A percentile compares a stretch with the other conserved stretches of the same genome.
These are phyloP conservation scores for Drosophila falleni DNA, from an alignment of 2,888 invertebrate genomes.

Conservation along the genomic window DNA sequence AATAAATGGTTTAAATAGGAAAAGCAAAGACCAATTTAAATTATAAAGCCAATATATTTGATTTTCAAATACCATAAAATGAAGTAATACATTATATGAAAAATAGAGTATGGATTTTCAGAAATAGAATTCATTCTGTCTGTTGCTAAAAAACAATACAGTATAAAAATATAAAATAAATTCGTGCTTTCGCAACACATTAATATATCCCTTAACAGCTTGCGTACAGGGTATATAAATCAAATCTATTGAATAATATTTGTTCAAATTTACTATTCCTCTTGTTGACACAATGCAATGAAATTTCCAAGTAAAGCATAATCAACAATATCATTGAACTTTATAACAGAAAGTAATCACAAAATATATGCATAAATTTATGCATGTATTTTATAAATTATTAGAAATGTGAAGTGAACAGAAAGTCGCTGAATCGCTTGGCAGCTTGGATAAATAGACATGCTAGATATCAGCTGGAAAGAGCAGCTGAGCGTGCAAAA, in stretches of 20 bases:
- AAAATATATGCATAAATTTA: neutral
- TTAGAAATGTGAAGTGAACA: conserved; percentile 6
- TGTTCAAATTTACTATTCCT: conserved; percentile 2
- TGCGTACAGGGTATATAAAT: conserved; percentile 5
- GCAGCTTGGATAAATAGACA: conserved; percentile 10
- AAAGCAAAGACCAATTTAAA: neutral
- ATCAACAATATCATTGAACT: conserved; percentile 12
- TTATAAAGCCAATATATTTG: neutral
- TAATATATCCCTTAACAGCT: neutral
- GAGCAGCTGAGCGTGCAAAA: conserved; percentile 38
- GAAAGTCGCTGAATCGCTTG: conserved; percentile 7
- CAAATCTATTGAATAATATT: conserved; percentile 15
- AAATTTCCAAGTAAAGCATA: conserved; percentile 4
- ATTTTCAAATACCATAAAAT: neutral
- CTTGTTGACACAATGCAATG: conserved; percentile 23
- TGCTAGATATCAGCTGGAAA: conserved; percentile 27
- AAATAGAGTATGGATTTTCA: neutral
- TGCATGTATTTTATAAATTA: neutral
- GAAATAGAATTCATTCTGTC: neutral
- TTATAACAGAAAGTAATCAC: conserved; percentile 4
- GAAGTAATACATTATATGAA: neutral
- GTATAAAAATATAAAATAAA: neutral
- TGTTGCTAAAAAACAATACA: too few species aligned
- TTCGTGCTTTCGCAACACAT: neutral
- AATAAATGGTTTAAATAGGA: conserved; percentile 15